Conservation (phyloP, 2,888 invertebrate species). For the Drosophila mercatorum region DNA sequence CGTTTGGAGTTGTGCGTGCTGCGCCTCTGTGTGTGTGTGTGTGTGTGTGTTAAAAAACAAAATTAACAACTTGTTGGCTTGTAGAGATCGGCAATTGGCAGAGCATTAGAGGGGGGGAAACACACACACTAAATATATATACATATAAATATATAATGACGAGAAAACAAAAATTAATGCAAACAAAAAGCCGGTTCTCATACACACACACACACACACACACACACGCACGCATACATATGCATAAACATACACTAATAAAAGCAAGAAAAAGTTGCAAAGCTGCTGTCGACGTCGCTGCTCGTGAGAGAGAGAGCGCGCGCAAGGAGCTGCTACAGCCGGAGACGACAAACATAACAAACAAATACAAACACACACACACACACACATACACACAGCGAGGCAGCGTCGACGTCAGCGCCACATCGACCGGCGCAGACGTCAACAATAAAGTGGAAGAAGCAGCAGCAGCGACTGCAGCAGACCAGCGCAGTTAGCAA, state of each 20-base stretch:
- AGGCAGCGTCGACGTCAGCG: slow-evolving; percentile 46
- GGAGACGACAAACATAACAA: slow-evolving; percentile 58
- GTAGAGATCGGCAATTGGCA: slow-evolving; percentile 21
- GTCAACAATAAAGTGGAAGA: slow-evolving; percentile 57
- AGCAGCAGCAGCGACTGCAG: slow-evolving; percentile 15
- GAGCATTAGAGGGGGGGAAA: not conserved
- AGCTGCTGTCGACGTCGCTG: slow-evolving; percentile 49
- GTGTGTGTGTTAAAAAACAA: slow-evolving; percentile 42
- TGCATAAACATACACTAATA: slow-evolving; percentile 3
- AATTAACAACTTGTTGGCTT: slow-evolving; percentile 64
- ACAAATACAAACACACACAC: slow-evolving; percentile 44
- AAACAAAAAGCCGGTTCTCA: slow-evolving; percentile 79
- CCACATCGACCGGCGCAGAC: slow-evolving; percentile 72
- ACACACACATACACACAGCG: slow-evolving; percentile 25
- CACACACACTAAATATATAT: slow-evolving; percentile 20
- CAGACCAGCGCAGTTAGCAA: slow-evolving; percentile 22
- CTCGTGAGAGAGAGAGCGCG: slow-evolving; percentile 18
- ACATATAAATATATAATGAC: slow-evolving; percentile 39
- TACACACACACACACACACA: slow-evolving; percentile 30
- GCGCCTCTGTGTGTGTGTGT: not conserved
- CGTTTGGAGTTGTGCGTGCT: slow-evolving; percentile 36
- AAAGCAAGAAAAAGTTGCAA: slow-evolving; percentile 60
- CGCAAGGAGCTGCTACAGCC: slow-evolving; percentile 52
- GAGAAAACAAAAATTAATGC: slow-evolving; percentile 67
- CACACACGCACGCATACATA: not conserved